Evolutionary conservation across 2,113 vertebrate species (phyloP).

Genomic region (Athene noctua): DNA sequence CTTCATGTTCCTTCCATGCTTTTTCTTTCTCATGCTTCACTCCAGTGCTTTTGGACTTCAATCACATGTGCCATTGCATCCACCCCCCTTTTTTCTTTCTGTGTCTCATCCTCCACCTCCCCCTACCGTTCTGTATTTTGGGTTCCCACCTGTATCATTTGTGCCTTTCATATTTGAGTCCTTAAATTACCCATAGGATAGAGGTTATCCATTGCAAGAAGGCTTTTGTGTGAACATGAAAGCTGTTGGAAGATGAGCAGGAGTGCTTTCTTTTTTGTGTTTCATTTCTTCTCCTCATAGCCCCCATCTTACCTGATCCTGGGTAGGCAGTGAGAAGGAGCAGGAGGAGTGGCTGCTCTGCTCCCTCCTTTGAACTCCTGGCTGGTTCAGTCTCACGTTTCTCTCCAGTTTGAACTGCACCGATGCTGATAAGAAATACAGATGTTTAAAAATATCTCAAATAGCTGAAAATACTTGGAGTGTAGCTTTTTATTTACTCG

Average conservation of each 20-base stretch:
- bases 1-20: neutral
- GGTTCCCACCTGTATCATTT: neutral
- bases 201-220: neutral
- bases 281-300: neutral
- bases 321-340: neutral
- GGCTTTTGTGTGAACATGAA: neutral
- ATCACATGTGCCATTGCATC: neutral
- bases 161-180: neutral
- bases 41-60: neutral
- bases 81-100: neutral
- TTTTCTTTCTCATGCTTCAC: neutral
- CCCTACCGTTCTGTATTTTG: neutral
- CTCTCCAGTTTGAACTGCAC: rapidly evolving
- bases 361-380: neutral
- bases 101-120: neutral
- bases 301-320: neutral
- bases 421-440: constrained; percentile 1
- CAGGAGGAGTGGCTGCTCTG: neutral
- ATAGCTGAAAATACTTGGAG: neutral
- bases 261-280: neutral
- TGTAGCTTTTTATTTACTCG: neutral
- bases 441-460: constrained; percentile 42
- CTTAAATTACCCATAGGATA: neutral
- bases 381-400: neutral
- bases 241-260: neutral